Conservation (phyloP, 1,140 invertebrate species). For the Amyelois transitella region DNA sequence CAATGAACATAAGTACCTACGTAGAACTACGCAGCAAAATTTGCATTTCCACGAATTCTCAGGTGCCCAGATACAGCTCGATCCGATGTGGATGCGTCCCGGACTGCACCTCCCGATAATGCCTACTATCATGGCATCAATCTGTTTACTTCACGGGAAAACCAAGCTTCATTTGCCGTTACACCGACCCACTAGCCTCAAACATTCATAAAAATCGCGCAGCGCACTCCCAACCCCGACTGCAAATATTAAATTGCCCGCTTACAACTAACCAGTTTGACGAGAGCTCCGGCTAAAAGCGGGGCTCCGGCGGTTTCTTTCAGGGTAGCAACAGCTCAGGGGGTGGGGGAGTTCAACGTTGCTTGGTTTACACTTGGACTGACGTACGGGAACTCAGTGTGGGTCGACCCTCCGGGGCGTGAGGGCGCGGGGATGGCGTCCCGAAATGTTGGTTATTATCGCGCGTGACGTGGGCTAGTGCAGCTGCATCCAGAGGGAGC, state of each 20-base stretch:
- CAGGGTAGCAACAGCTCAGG: neutral
- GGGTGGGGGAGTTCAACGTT: neutral
- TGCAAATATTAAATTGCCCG: constrained; percentile 1
- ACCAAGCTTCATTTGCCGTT: neutral
- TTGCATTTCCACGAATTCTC: no score
- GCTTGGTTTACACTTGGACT: neutral
- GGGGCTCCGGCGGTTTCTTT: neutral
- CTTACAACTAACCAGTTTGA: neutral
- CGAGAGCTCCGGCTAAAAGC: neutral
- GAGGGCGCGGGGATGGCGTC: constrained; percentile 20
- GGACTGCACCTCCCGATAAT: neutral
- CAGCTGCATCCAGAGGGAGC: constrained; percentile 30
- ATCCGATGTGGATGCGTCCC: neutral
- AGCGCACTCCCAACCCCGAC: neutral
- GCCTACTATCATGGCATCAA: neutral
- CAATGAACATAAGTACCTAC: no score
- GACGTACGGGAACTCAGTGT: constrained; percentile 8
- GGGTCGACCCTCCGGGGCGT: constrained; percentile 23
- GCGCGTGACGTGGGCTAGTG: constrained; percentile 16
- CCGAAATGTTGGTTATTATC: neutral
- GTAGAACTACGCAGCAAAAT: no score
- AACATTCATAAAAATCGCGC: neutral
- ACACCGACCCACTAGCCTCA: neutral
- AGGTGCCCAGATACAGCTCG: neutral
- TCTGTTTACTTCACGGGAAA: neutral